Base-by-base conservation (phyloP, 2,797 vertebrate species). In the Etheostoma nigrum region DNA sequence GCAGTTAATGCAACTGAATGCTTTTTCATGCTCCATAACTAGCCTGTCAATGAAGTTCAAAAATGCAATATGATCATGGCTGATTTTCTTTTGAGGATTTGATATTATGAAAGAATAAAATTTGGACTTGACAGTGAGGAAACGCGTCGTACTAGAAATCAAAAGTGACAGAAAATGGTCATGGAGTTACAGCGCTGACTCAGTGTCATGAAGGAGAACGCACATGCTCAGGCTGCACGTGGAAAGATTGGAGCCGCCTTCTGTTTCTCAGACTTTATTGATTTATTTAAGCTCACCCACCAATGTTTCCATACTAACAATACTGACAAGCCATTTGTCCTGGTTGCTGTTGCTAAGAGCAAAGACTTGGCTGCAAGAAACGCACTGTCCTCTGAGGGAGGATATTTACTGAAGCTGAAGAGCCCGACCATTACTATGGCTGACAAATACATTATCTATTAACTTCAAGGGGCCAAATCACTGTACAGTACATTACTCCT, bases 231-330 rank as follows among this genome's bases (percentile, higher is more conserved):
- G 55, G 78, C 57, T 76, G 51, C 67, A 58, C 42, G 27, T 61
- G 47, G 33, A 79, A 67, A 4, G 65, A 44, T 21, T 10, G 19
- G 64, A 67, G 49, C 42, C 18, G 44, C 48, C 54, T 62, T 72
- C 45, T 14, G 55, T 58, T 63, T 81, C 30, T 84, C 78, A 83
- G 80, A 86, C 82, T 72, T 54, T 67, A 83, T 75, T 58, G 78
- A 83, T 85, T 67, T 66, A 70, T 78, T 58, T 73, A 45, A 82
- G 62, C 71, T 86, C 79, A 68, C 72, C 75, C 79, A 60, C 79
- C 44, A 68, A 58, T 64, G n/a, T 82, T 80, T 79, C 62, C 62
- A 76, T 58, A 65, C 55, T 48, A 25, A 71, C 72, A 47, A 65
- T 47, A 59, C 78, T 58, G 65, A 59, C 59, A 36, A 11, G 69